Base-by-base conservation (phyloP, 1,140 invertebrate genomes). In the Penaeus japonicus region DNA sequence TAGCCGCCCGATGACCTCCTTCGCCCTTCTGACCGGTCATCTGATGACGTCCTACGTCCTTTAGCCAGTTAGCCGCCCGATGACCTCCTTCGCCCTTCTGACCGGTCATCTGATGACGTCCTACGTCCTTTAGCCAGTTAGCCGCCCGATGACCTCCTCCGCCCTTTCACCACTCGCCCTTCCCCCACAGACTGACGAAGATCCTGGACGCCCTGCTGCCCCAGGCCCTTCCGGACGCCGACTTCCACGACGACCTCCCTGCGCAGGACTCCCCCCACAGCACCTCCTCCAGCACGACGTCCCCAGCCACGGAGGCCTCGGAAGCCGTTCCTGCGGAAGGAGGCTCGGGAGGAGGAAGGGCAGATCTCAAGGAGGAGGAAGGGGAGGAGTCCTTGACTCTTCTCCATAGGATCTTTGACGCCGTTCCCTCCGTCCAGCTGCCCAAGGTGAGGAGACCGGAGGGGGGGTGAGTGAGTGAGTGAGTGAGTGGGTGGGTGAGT, bases 361-460 rank as follows among this genome's bases (percentile, higher is more conserved):
- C 47, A 7, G 39, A 70, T 24, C 35, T 18, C 22, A 79, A 82
- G 22, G 83, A 84, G 24, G 83, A 47, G n/a, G 65, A 75, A 24
- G 83, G 27, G 12, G 85, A 81, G 27, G 85, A 82, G 62, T 35
- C 78, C 30, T 10, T 82, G 4, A 81, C 15, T 24, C 78, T 65
- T n/a, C 78, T 87, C 22, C 85, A 87, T n/a, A 81, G 79, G 65
- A 82, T 87, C 18, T 87, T 87, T 53, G 82, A 87, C 53, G 79
- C 85, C 57, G 79, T 87, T 82, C 85, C 85, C 53, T 82, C 85
- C 47, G 78, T 87, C 62, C 85, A 82, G 85, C 79, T 87, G 62
- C 85, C 85, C 27, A 87, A 87, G 85, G 85, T 87, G 32, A 57
- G 59, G 5, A 20, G 20, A 3, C n/a, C 5, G 54, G 4, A 18